Base-by-base conservation (phyloP, 2,797 vertebrate species). In the Cirrhinus mrigala region DNA sequence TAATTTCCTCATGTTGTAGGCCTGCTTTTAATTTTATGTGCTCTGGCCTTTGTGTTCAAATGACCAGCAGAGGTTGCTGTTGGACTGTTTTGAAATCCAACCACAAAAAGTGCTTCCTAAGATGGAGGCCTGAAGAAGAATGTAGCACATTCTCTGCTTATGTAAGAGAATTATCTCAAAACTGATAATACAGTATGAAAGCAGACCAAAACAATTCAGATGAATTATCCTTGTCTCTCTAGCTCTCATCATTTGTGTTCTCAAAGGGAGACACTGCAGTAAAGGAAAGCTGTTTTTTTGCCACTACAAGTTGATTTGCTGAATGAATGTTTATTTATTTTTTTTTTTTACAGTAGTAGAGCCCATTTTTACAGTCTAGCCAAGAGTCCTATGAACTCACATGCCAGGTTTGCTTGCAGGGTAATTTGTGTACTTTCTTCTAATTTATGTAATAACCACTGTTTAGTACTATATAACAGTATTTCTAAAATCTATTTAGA, bases 41-140 rank as follows among this genome's bases (percentile, higher is more conserved):
- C 8, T 4, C 48, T 24, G 66, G 15, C 16, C 27, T 66, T 20
- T 29, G 20, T 40, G 4, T 54, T 50, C 0, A 83, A 52, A 52
- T 37, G 46, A 27, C 82, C 82, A 84, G 82, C 50, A 84, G 82
- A 84, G 62, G 74, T 20, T 46, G 62, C 74, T 78, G 74, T 84
- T 56, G 44, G 69, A 62, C 27, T 12, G 27, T 22, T 64, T 48
- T 64, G 16, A 78, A 58, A 5, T 44, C 29, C 18, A 54, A 29
- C 58, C 62, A 40, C 73, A 44, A 56, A 54, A 29, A 27, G 48
- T 54, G 29, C n/a, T 54, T 44, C n/a, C n/a, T 76, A 77, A 83
- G 29, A 62, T 75, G 40, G 46, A 82, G 37, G 68, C n/a, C 14
- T 24, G 14, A 44, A 46, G n/a, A 60, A 27, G 54, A 66, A 16